Evolutionary conservation across 1,140 invertebrate species (phyloP).

Genomic region (Tetramorium simillimum): DNA sequence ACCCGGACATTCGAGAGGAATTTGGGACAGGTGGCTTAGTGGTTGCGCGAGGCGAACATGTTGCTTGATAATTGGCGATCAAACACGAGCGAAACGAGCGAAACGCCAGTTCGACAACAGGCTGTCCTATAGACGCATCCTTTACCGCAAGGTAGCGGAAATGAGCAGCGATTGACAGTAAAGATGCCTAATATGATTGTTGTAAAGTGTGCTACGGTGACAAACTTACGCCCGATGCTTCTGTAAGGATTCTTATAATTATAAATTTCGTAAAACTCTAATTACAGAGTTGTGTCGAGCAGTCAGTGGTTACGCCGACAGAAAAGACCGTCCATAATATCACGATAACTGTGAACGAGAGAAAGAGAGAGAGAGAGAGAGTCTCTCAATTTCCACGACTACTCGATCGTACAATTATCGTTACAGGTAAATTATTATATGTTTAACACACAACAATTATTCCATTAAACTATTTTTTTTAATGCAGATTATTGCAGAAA

Average conservation of each 20-base stretch:
- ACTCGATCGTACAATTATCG: slow-evolving; percentile 1
- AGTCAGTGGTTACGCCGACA: background rate
- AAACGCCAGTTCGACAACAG: slow-evolving; percentile 56
- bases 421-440: slow-evolving; percentile 24
- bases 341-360: background rate
- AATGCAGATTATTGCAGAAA: background rate
- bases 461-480: background rate
- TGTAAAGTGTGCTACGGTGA: background rate
- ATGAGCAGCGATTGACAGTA: slow-evolving; percentile 41
- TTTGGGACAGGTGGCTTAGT: slow-evolving; percentile 78
- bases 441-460: background rate
- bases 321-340: background rate
- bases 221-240: background rate
- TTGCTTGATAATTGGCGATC: slow-evolving; percentile 72
- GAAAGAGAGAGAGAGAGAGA: background rate
- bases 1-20: slow-evolving; percentile 76
- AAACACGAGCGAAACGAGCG: slow-evolving; percentile 67
- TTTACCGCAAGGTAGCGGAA: slow-evolving; percentile 22
- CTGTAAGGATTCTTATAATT: background rate
- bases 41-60: slow-evolving; percentile 66
- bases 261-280: background rate
- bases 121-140: slow-evolving; percentile 26
- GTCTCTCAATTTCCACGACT: background rate
- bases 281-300: slow-evolving; percentile 29
- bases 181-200: background rate